Percentiles rank a stretch among this genome's conserved stretches.
phyloP scores from a whole-genome alignment of 2,888 invertebrate species.

The Aquatica leii region DNA sequence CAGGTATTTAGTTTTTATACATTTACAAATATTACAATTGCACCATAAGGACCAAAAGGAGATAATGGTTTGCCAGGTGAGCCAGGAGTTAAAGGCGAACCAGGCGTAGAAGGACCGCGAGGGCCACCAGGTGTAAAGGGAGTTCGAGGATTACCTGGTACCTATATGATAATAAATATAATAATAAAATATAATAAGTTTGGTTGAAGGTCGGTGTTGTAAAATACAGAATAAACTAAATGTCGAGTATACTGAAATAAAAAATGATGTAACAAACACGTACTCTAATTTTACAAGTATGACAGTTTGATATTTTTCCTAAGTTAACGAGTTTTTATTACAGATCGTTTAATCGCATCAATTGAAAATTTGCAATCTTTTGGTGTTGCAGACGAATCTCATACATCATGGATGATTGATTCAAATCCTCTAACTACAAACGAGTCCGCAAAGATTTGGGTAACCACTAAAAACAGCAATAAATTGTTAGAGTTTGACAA shows the following conservation, averaged over 20 bases:
- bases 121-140: neutral
- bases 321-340: too few relatives aligned
- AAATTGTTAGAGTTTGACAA: constrained; percentile 80
- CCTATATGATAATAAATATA: constrained; percentile 73
- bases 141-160: neutral
- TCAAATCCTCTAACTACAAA: constrained; percentile 63
- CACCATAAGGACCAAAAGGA: neutral
- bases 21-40: neutral
- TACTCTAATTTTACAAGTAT: too few relatives aligned
- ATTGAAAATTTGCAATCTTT: constrained; percentile 94
- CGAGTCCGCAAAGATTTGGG: constrained; percentile 79
- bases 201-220: too few relatives aligned
- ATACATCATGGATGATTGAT: constrained; percentile 89
- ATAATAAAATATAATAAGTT: too few relatives aligned
- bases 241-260: too few relatives aligned
- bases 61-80: constrained; percentile 3
- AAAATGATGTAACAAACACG: too few relatives aligned
- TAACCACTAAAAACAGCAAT: constrained; percentile 77
- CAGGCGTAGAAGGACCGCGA: neutral
- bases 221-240: too few relatives aligned
- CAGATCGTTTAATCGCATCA: too few relatives aligned
- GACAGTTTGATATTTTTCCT: too few relatives aligned
- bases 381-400: constrained; percentile 76
- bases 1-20: too few relatives aligned
- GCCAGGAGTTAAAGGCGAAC: neutral